Conservation (phyloP, 2,113 vertebrate species). For the Choloepus hoffmanni region DNA sequence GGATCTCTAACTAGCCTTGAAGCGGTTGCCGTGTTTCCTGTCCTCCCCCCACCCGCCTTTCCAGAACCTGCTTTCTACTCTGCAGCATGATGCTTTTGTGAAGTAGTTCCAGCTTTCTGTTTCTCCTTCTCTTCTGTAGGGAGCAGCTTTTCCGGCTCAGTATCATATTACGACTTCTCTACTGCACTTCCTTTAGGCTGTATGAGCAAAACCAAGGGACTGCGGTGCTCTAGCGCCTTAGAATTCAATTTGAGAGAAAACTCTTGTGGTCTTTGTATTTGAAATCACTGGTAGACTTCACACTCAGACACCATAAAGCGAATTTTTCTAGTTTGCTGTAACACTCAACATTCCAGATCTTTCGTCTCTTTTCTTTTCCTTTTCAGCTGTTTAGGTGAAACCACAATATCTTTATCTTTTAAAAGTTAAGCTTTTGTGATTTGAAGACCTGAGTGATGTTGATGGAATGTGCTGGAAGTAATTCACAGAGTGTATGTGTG, state of each 20-base stretch:
- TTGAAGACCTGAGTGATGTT: neutral
- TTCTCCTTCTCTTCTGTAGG: neutral
- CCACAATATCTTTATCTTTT: neutral
- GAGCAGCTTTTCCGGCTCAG: neutral
- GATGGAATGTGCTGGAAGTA: neutral
- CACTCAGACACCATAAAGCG: slow-evolving; percentile 27
- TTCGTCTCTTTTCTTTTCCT: slow-evolving; percentile 24
- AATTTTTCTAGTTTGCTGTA: slow-evolving; percentile 34
- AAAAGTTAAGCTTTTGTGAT: neutral
- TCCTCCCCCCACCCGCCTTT: too few species aligned
- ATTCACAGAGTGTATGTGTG: neutral
- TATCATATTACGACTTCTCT: neutral
- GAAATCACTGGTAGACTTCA: neutral
- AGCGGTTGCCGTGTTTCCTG: neutral
- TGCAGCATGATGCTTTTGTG: neutral
- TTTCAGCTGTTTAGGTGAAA: slow-evolving; percentile 29
- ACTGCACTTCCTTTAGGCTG: neutral
- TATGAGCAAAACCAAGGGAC: rapidly evolving
- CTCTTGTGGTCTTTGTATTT: neutral
- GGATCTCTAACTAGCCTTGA: slow-evolving; percentile 55
- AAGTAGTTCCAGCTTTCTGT: neutral
- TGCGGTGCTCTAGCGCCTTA: neutral
- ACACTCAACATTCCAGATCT: slow-evolving; percentile 26
- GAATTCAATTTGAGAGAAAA: slow-evolving; percentile 28
- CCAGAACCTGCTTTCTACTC: neutral